Base-by-base conservation (phyloP, 2,797 vertebrate genomes). In the Hoplostethus atlanticus region DNA sequence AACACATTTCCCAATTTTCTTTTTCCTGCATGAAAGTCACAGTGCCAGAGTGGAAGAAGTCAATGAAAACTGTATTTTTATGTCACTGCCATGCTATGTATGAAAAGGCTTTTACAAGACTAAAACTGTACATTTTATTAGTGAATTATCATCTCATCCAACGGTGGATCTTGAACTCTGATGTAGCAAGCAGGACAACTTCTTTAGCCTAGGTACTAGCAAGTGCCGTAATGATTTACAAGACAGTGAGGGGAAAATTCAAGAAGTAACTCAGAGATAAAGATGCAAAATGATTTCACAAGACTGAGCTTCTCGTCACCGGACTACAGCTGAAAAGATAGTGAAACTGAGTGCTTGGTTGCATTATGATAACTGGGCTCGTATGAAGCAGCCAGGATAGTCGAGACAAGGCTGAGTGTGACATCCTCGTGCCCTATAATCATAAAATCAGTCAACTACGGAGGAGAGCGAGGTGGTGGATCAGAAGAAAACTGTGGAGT, bases 211-310 rank as follows among this genome's bases (percentile, higher is more conserved):
- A 47, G 10, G 51, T 21, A 47, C 42, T n/a, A 54, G n/a, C 2
- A 48, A n/a, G 47, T n/a, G 34, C 57, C 5, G 67, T 68, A 42
- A 67, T 73, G 47, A 79, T 64, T 60, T 13, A 36, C 50, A 17
- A 48, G 16, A 8, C 2, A 48, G 47, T 48, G 17, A 17, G 15
- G n/a, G 47, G 28, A 48, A 48, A 48, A 48, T 48, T 48, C 7
- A 16, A 17, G 47, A 48, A n/a, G 11, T 13, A 48, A n/a, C 47
- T 48, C 16, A 48, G 16, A 8, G 7, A 48, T 16, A 15, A 16
- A 16, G 44, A 47, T 11, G 10, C 13, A n/a, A 16, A 48, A n/a
- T n/a, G n/a, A n/a, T 7, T 48, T 16, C 15, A 16, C 16, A 47
- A 47, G 9, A 9, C 38, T 9, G 42, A 44, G 11, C 11, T 13